Conservation (phyloP, 2,888 invertebrate species). For the Phyllotreta striolata region DNA sequence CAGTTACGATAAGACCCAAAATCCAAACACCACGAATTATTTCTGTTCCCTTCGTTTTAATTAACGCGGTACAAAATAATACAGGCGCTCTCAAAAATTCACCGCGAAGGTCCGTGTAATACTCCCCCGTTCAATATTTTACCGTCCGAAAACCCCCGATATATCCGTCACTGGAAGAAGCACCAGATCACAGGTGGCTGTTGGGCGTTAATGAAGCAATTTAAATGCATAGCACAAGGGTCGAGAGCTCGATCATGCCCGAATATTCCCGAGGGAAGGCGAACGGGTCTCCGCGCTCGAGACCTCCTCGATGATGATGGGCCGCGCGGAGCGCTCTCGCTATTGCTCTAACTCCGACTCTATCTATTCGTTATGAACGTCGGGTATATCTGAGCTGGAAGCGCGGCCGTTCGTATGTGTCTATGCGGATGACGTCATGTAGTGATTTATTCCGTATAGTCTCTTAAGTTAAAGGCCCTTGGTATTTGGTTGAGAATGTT, state of each 20-base stretch:
- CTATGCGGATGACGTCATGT: constrained; percentile 14
- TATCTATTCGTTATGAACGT: too few species aligned
- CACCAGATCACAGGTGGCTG: constrained; percentile 59
- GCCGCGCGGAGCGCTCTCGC: neutral
- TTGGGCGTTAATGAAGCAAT: constrained; percentile 62
- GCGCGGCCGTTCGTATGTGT: constrained; percentile 3
- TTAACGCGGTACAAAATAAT: too few species aligned
- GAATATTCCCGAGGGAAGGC: constrained; percentile 52
- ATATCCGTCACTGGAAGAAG: constrained; percentile 26
- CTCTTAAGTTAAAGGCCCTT: neutral
- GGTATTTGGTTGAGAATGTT: too few species aligned
- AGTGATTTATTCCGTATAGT: constrained; percentile 10
- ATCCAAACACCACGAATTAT: too few species aligned
- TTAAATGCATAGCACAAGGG: constrained; percentile 64
- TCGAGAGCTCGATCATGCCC: constrained; percentile 54
- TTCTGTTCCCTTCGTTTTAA: too few species aligned
- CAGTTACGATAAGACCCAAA: too few species aligned
- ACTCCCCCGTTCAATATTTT: too few species aligned
- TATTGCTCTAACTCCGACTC: too few species aligned
- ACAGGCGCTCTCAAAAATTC: too few species aligned
- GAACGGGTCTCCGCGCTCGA: constrained; percentile 25
- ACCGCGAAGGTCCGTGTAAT: too few species aligned
- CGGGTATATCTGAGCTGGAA: constrained; percentile 15
- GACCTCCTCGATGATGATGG: constrained; percentile 25
- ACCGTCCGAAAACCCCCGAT: neutral